These are phyloP conservation scores for Liasis olivaceus DNA, from an alignment of 2,797 vertebrate genomes.

Conservation along the genomic window DNA sequence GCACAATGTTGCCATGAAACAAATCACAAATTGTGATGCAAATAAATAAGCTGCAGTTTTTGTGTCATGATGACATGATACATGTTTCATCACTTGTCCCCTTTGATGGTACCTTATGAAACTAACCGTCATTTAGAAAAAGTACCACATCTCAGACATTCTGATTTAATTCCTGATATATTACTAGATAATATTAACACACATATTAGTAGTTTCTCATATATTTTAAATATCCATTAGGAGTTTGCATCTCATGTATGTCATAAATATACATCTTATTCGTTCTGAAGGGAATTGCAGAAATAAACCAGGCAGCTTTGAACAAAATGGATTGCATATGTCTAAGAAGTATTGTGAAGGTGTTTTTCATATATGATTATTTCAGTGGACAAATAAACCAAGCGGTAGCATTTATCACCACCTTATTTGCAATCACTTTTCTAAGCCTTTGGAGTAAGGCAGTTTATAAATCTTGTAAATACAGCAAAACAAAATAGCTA, in stretches of 20 bases:
- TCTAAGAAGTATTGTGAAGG: not conserved
- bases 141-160: conserved; percentile 1
- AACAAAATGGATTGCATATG: not conserved
- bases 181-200: not conserved
- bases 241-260: conserved; percentile 5
- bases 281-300: not conserved
- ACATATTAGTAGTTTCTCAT: not conserved
- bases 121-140: conserved; percentile 11
- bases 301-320: not conserved
- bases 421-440: not conserved
- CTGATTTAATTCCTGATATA: not conserved
- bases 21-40: not conserved
- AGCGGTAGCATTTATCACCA: not conserved
- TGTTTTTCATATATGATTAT: not conserved
- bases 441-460: not conserved
- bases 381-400: not conserved
- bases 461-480: not conserved
- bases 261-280: not conserved
- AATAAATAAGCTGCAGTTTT: not conserved
- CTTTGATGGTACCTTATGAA: not conserved
- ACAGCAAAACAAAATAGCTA: not conserved
- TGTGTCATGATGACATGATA: not conserved
- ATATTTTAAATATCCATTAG: not conserved
- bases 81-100: not conserved
- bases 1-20: not conserved